Evolutionary conservation across 2,888 invertebrate species (phyloP).

Genomic region (Tachina fera): DNA sequence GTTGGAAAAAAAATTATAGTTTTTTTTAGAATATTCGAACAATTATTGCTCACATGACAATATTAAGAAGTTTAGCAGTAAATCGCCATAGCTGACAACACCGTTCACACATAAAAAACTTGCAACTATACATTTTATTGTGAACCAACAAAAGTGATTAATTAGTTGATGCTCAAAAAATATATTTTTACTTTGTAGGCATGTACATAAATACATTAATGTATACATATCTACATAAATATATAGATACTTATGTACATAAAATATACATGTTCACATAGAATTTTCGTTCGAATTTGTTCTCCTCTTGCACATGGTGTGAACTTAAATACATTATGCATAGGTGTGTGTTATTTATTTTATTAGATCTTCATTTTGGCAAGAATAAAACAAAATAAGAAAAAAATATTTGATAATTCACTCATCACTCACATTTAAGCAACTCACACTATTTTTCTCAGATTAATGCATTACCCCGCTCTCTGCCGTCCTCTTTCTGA

Average conservation of each 20-base stretch:
- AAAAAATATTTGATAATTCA: slow-evolving; percentile 36
- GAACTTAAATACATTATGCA: too few relatives aligned
- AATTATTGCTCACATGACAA: too few relatives aligned
- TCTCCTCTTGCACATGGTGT: too few relatives aligned
- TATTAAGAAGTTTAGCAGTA: too few relatives aligned
- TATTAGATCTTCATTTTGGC: slow-evolving; percentile 61
- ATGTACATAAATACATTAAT: background rate
- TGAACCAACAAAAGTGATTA: slow-evolving; percentile 48
- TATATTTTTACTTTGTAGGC: background rate
- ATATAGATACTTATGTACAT: background rate
- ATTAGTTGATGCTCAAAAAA: slow-evolving; percentile 40
- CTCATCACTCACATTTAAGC: slow-evolving; percentile 40
- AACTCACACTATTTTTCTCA: slow-evolving; percentile 15
- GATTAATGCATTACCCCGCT: background rate
- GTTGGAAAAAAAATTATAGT: too few relatives aligned
- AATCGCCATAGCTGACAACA: too few relatives aligned
- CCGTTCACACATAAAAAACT: background rate
- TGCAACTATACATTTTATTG: background rate
- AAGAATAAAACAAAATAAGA: slow-evolving; percentile 5
- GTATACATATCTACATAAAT: background rate
- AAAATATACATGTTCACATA: too few relatives aligned
- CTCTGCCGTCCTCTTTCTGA: background rate
- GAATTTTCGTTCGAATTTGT: too few relatives aligned
- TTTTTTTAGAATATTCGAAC: too few relatives aligned
- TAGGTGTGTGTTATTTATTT: slow-evolving; percentile 22